Conservation (phyloP, 2,888 invertebrate genomes). For the Noctua janthina region DNA sequence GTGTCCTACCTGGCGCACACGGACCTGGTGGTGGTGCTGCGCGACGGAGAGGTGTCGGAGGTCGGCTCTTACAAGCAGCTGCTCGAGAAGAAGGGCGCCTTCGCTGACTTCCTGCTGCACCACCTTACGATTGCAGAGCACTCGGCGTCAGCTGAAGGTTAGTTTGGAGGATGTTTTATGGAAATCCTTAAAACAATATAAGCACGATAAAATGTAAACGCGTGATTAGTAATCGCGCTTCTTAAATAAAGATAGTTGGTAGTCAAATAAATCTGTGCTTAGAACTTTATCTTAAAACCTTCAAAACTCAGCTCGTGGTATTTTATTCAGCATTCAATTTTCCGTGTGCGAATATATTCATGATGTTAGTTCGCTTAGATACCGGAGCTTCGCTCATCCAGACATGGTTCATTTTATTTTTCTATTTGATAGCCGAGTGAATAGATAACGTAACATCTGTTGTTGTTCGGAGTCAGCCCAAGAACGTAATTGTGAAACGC, state of each 20-base stretch:
- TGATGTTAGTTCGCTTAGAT: neutral
- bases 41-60: slow-evolving; percentile 96
- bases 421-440: slow-evolving; percentile 17
- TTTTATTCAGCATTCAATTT: neutral
- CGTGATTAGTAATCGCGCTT: slow-evolving; percentile 7
- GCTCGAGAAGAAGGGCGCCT: slow-evolving; percentile 95
- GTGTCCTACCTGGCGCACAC: slow-evolving; percentile 97
- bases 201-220: neutral
- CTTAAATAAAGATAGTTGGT: slow-evolving; percentile 5
- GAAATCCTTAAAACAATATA: slow-evolving; percentile 1
- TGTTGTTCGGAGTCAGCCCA: slow-evolving; percentile 16
- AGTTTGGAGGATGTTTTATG: neutral
- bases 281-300: slow-evolving; percentile 8
- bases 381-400: neutral
- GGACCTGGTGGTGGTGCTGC: slow-evolving; percentile 97
- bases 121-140: slow-evolving; percentile 93
- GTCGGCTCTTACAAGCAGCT: slow-evolving; percentile 97
- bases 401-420: slow-evolving; percentile 32
- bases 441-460: slow-evolving; percentile 30
- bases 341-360: slow-evolving; percentile 10
- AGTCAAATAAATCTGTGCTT: slow-evolving; percentile 4
- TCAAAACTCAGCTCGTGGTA: neutral
- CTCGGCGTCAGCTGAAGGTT: slow-evolving; percentile 82
- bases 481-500: slow-evolving; percentile 33
- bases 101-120: slow-evolving; percentile 95